Evolutionary conservation across 2,888 invertebrate species (phyloP).

Genomic region (Drosophila vallismaia): DNA sequence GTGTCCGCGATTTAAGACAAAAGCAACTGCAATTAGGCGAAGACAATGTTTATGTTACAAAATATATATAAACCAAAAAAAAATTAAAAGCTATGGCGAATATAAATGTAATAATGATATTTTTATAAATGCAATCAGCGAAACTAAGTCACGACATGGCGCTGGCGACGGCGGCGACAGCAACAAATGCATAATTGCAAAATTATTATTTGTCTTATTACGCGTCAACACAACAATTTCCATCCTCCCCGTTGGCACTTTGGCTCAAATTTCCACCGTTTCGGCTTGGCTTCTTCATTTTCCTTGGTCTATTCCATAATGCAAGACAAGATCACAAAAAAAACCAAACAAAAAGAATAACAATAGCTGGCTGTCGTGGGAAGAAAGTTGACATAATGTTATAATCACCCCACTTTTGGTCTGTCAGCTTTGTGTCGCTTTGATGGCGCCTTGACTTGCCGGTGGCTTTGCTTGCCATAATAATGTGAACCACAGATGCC

Average conservation of each 20-base stretch:
- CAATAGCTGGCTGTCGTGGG: conserved; percentile 63
- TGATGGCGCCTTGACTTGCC: conserved; percentile 66
- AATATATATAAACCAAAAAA: conserved; percentile 31
- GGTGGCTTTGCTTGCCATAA: conserved; percentile 56
- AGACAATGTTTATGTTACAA: conserved; percentile 66
- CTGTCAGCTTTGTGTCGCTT: conserved; percentile 37
- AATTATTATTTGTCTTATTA: conserved; percentile 64
- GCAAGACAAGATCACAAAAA: conserved; percentile 25
- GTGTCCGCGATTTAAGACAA: conserved; percentile 18
- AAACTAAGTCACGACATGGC: conserved; percentile 76
- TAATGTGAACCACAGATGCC: conserved; percentile 65
- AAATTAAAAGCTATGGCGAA: conserved; percentile 63
- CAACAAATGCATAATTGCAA: conserved; percentile 68
- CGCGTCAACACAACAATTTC: conserved; percentile 51
- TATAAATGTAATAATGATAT: conserved; percentile 30
- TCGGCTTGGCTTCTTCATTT: conserved; percentile 27
- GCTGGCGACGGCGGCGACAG: conserved; percentile 31
- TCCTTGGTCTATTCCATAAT: conserved; percentile 14
- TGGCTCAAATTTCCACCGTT: conserved; percentile 21
- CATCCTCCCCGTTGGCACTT: conserved; percentile 13
- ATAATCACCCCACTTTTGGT: conserved; percentile 70
- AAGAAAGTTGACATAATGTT: conserved; percentile 78
- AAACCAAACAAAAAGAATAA: conserved; percentile 25
- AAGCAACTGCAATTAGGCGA: conserved; percentile 63
- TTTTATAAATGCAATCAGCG: conserved; percentile 70